Base-by-base conservation (phyloP, 2,888 invertebrate genomes). In the Tethea ocularis region DNA sequence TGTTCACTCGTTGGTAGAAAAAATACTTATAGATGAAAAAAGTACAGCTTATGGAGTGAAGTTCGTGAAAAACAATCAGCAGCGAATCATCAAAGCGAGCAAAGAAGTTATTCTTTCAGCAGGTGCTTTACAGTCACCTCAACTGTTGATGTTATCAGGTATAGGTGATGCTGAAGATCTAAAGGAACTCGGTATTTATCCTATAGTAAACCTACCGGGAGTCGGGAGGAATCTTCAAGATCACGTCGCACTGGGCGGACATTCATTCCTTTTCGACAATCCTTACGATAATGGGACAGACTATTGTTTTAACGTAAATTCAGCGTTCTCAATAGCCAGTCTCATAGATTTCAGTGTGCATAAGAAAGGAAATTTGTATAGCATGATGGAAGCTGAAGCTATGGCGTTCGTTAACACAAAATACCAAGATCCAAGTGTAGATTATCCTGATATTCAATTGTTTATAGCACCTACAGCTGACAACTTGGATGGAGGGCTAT, bases 51-150 rank as follows among this genome's bases (percentile, higher is more conserved):
- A 94, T 51, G 96, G 96, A 0, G 96, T 97, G 0, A 82, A 91
- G 62, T 96, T 96, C 71, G 93, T 88, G n/a, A 95, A 95, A 74
- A 82, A 94, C 52, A 94, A 94, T 2, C 81, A 88, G 5, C 90
- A 87, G 10, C 89, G 88, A 59, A 90, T 90, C n/a, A 93, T 96
- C 0, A 91, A 87, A 64, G 96, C 96, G 0, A 93, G 91, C 10
- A 95, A 94, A 72, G 98, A 98, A 86, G 95, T 99, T 0, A 96
- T 99, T 63, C 82, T 99, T 46, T 96, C 97, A 20, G 97, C 97
- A 0, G 99, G 98, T 1, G 87, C 97, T 0, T 94, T 98, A 65
- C 96, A 97, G 77, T 95, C 97, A 2, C 97, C 98, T 0, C 98
- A 98, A 79, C 75, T 98, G 20, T 90, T 98, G 36, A 97, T 98